Percentiles rank a stretch among this genome's conserved stretches.
These are phyloP conservation scores for Cantharis rufa DNA, from an alignment of 2,888 invertebrate species.

Conservation along the genomic window DNA sequence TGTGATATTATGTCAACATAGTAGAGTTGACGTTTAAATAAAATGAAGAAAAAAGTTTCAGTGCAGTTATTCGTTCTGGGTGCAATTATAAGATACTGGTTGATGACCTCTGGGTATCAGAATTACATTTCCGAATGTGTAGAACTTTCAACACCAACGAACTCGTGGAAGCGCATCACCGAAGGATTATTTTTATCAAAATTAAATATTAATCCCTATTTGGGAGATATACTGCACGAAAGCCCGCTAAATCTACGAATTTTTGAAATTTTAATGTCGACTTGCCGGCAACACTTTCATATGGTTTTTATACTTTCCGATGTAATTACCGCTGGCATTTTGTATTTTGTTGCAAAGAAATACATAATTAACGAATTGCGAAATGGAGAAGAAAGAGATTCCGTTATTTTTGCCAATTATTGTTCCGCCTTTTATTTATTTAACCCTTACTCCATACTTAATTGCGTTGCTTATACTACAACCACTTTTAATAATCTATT, in stretches of 20 bases:
- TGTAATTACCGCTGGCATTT: conserved; percentile 72
- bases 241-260: conserved; percentile 75
- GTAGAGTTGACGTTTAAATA: neutral
- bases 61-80: neutral
- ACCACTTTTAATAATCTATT: conserved; percentile 88
- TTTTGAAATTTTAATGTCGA: conserved; percentile 65
- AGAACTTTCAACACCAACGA: conserved; percentile 84
- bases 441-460: conserved; percentile 85
- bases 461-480: conserved; percentile 87
- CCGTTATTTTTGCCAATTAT: conserved; percentile 66
- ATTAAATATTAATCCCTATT: conserved; percentile 80
- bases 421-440: conserved; percentile 81
- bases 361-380: conserved; percentile 58
- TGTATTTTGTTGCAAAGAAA: conserved; percentile 71
- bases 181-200: conserved; percentile 84
- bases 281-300: conserved; percentile 59
- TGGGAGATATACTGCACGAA: conserved; percentile 90
- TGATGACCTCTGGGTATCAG: conserved; percentile 71
- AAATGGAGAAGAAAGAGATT: conserved; percentile 49
- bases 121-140: conserved; percentile 72
- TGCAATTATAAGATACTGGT: conserved; percentile 60
- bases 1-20: neutral
- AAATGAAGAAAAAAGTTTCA: neutral
- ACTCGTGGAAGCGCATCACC: conserved; percentile 82
- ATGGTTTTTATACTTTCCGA: conserved; percentile 75